These are phyloP conservation scores for Stigmatopora argus DNA, from an alignment of 2,113 vertebrate species.

Conservation along the genomic window DNA sequence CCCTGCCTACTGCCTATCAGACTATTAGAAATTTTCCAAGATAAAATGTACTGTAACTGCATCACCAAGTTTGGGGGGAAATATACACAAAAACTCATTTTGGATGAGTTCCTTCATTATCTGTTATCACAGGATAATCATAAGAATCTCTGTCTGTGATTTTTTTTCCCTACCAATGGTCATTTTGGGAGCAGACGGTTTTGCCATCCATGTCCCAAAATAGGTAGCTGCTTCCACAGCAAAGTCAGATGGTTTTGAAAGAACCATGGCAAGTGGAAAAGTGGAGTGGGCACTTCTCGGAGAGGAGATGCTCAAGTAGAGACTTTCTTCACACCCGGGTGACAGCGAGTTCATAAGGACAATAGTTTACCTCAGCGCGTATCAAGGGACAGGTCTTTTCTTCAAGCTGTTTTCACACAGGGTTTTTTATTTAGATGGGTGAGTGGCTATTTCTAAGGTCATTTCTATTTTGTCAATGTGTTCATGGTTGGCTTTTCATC, in stretches of 20 bases:
- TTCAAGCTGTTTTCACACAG: constrained; percentile 15
- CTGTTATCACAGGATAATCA: constrained; percentile 11
- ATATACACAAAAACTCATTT: constrained; percentile 37
- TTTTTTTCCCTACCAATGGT: constrained; percentile 25
- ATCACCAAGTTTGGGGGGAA: constrained; percentile 35
- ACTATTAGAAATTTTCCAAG: too few relatives aligned
- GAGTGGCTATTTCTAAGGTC: background rate
- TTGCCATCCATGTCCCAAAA: constrained; percentile 70
- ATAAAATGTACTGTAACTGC: constrained; percentile 16
- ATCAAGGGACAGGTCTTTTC: constrained; percentile 18
- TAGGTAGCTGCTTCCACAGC: constrained; percentile 58
- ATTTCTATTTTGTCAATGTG: background rate
- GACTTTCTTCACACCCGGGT: constrained; percentile 50
- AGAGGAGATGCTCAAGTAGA: constrained; percentile 27
- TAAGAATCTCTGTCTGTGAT: background rate
- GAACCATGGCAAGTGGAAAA: constrained; percentile 57
- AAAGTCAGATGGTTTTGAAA: constrained; percentile 74
- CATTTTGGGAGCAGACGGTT: constrained; percentile 60
- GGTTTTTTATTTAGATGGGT: background rate
- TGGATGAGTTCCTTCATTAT: constrained; percentile 10
- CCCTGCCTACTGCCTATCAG: too few relatives aligned
- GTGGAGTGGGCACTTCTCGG: constrained; percentile 30
- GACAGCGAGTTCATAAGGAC: constrained; percentile 41
- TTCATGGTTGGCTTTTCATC: background rate
- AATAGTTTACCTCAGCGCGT: constrained; percentile 6